phyloP scores from a whole-genome alignment of 2,888 invertebrate genomes.

The Limulus polyphemus region DNA sequence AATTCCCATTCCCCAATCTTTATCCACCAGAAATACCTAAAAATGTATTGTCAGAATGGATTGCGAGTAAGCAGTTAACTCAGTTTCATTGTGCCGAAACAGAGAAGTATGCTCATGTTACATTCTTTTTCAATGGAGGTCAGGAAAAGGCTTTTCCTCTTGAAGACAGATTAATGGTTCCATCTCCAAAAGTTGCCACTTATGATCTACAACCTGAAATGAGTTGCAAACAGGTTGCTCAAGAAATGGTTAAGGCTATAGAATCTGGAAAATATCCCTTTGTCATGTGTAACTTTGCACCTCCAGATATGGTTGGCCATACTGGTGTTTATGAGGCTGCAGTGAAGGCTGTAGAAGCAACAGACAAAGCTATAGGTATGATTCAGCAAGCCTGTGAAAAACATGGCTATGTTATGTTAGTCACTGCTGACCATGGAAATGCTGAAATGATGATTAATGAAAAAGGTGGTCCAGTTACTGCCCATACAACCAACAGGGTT shows the following conservation, averaged over 20 bases:
- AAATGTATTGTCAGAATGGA: constrained; percentile 40
- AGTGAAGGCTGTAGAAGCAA: constrained; percentile 32
- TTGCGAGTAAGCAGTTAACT: constrained; percentile 32
- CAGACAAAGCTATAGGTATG: constrained; percentile 36
- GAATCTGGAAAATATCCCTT: constrained; percentile 35
- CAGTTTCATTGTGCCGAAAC: constrained; percentile 41
- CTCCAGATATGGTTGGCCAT: constrained; percentile 42
- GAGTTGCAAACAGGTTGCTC: constrained; percentile 36
- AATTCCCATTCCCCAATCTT: constrained; percentile 36
- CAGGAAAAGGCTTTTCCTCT: constrained; percentile 35
- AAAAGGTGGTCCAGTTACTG: constrained; percentile 37
- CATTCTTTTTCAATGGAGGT: constrained; percentile 42
- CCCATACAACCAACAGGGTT: constrained; percentile 38
- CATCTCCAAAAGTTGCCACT: constrained; percentile 40
- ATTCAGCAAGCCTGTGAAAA: constrained; percentile 35
- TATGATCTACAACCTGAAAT: constrained; percentile 39
- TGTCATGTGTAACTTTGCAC: constrained; percentile 41
- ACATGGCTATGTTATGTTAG: constrained; percentile 30
- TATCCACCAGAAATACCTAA: constrained; percentile 38
- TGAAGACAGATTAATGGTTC: constrained; percentile 38
- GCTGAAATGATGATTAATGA: constrained; percentile 39
- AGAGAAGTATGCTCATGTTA: constrained; percentile 41
- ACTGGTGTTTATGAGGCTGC: constrained; percentile 38
- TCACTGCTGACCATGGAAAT: constrained; percentile 39
- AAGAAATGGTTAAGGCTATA: constrained; percentile 36